These are phyloP conservation scores for Enteromius treurensis DNA, from an alignment of 2,797 vertebrate genomes.

Conservation along the genomic window DNA sequence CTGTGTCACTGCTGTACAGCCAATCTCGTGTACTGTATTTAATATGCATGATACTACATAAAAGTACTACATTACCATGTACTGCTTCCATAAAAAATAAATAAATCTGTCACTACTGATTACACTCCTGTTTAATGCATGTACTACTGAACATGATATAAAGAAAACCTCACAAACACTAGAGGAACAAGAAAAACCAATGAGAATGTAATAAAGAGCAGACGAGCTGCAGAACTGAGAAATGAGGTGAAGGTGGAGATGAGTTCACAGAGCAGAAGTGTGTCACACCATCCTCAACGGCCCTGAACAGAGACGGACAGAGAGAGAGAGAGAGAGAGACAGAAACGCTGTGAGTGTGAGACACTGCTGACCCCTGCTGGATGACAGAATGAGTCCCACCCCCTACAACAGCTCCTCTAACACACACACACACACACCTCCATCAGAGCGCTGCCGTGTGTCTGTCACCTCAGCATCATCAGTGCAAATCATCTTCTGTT, in stretches of 20 bases:
- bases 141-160: neutral
- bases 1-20: neutral
- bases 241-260: neutral
- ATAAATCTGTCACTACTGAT: neutral
- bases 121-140: neutral
- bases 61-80: neutral
- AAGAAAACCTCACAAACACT: neutral
- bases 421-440: neutral
- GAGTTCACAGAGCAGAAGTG: neutral
- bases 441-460: no score
- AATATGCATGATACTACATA: neutral
- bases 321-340: neutral
- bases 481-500: neutral
- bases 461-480: neutral
- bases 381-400: neutral
- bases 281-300: no score
- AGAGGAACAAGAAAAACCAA: neutral
- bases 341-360: conserved; percentile 23
- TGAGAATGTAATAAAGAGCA: conserved; percentile 23
- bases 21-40: neutral
- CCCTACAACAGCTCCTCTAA: neutral
- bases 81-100: neutral
- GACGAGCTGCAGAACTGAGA: conserved; percentile 35
- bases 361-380: conserved; percentile 59
- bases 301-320: neutral